Base-by-base conservation (phyloP, 2,797 vertebrate genomes). In the Scyliorhinus canicula region DNA sequence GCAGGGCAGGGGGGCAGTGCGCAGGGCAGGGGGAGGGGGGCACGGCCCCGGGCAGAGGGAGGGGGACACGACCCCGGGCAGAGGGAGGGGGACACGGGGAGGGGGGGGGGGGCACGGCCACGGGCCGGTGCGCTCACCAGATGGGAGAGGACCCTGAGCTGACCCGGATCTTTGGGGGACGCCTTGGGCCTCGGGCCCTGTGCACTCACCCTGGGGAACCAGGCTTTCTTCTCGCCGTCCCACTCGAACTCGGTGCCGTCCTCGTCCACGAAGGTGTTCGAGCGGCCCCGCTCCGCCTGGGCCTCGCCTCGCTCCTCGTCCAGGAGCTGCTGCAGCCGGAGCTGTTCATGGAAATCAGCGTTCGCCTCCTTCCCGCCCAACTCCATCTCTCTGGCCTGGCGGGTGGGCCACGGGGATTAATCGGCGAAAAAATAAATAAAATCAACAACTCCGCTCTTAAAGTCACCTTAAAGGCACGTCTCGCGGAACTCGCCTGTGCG, bases 321-420 rank as follows among this genome's bases (percentile, higher is more conserved):
- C 31, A 98, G 98, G 95, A 98, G 97, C 96, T 99, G 97, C 97
- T 99, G 99, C 96, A 99, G 97, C 95, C 98, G 98, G 95, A 99
- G 97, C 98, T 99, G 99, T 96, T 98, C 98, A 93, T 98, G 96
- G 95, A 99, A 99, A 95, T 98, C 98, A 19, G 98, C 98, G 95
- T 99, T 98, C 31, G 96, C 21, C 28, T 86, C 50, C 8, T 31
- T 0, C 3, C 50, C 85, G 26, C 40, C 57, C 85, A 57, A 35
- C 19, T 0, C 28, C 79, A n/a, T n/a, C 35, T 2, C 3, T 11
- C 21, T 12, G 3, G 26, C 65, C 65, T 21, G 63, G 63, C 12
- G 8, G 5, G 63, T 2, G 3, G 71, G 9, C 1, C 9, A 14
- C n/a, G n/a, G 12, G 3, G 4, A 44, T 7, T 0, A 82, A 82